Percentiles rank a stretch among this genome's conserved stretches.
These are phyloP conservation scores for Prunella himalayana DNA, from an alignment of 2,113 vertebrate genomes.

Conservation along the genomic window DNA sequence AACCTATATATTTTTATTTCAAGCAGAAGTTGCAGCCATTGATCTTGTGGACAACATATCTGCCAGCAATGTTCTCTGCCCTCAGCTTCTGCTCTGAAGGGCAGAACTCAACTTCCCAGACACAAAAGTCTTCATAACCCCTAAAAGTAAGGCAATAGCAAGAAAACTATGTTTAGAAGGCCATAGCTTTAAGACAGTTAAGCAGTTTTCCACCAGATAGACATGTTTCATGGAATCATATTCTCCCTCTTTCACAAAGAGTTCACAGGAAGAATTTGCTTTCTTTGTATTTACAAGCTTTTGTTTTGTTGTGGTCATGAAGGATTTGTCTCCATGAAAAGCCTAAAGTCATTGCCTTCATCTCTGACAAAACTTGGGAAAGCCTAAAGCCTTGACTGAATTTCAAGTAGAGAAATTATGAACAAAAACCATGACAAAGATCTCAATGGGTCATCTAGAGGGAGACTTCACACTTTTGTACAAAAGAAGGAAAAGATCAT, in stretches of 20 bases:
- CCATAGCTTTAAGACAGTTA: not conserved
- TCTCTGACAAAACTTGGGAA: not conserved
- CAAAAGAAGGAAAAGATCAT: not conserved
- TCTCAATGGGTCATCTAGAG: not conserved
- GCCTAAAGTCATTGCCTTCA: not conserved
- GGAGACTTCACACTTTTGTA: not conserved
- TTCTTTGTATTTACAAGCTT: not conserved
- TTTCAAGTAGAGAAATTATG: rapidly evolving
- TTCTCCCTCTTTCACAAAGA: not conserved
- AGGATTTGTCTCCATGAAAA: not conserved
- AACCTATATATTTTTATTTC: not conserved
- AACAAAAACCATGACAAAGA: not conserved
- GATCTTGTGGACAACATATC: not conserved
- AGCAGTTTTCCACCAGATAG: not conserved
- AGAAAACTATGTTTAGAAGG: not conserved
- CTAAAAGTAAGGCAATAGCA: not conserved
- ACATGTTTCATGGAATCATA: not conserved
- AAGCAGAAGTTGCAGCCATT: not conserved
- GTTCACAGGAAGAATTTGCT: not conserved
- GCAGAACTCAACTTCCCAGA: not conserved
- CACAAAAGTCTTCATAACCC: not conserved
- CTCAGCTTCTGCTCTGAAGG: not conserved
- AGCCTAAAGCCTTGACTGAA: not conserved
- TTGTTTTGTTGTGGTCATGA: not conserved
- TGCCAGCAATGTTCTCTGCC: not conserved